Conservation (phyloP, 2,888 invertebrate species). For the Carabus problematicus region DNA sequence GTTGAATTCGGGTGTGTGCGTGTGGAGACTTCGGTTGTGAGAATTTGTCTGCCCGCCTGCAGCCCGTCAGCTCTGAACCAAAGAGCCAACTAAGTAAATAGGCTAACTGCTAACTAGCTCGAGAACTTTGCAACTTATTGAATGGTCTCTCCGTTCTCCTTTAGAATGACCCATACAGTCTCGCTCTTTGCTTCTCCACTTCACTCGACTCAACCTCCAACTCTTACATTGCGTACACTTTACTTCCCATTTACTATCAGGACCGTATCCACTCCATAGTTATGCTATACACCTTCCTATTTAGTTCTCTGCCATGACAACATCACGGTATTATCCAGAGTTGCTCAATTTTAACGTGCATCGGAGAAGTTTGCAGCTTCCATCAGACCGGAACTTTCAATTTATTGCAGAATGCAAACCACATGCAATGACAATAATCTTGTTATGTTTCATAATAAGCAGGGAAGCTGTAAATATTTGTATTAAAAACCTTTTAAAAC, state of each 20-base stretch:
- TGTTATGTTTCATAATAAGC: no score
- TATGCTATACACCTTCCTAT: no score
- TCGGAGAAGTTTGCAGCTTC: no score
- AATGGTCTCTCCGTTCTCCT: conserved; percentile 49
- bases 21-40: conserved; percentile 20
- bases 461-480: no score
- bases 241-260: conserved; percentile 2
- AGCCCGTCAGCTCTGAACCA: conserved; percentile 36
- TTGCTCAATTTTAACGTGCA: no score
- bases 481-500: no score
- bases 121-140: conserved; percentile 57
- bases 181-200: no score
- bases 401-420: no score
- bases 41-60: conserved; percentile 35
- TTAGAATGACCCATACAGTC: conserved; percentile 32
- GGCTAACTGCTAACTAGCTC: conserved; percentile 56
- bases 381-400: no score
- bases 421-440: no score
- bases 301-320: no score
- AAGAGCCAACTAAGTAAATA: conserved; percentile 53
- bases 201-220: background rate
- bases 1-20: background rate
- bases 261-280: background rate
- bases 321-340: no score
- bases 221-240: background rate